Base-by-base conservation (phyloP, 2,113 vertebrate genomes). In the Scophthalmus maximus region DNA sequence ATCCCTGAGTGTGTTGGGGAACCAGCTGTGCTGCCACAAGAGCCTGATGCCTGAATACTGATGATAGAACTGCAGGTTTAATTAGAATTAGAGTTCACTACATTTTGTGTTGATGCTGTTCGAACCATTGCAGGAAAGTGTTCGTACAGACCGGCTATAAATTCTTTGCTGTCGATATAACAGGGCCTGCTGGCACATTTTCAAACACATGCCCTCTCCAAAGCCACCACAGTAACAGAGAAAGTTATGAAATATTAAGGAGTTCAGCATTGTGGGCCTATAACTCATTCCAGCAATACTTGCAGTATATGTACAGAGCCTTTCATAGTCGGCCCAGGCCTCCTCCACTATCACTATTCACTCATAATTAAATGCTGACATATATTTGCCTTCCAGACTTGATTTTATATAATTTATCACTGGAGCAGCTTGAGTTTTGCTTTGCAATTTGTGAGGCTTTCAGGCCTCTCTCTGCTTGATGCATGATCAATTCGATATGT, bases 301-400 rank as follows among this genome's bases (percentile, higher is more conserved):
- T 25, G 4, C 52, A 74, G 80, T 87, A 84, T 89, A 76, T 84
- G 58, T 83, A 57, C 73, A 65, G 73, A 83, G 73, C 50, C 53
- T 89, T 89, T 87, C 74, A 89, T 91, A 88, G 92, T 89, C 72
- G 59, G 83, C 78, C 75, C 34, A 52, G 56, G 76, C 61, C 75
- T 83, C 86, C 73, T 62, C 46, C 47, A 66, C 84, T 84, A 83
- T 93, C 83, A n/a, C n/a, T n/a, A n/a, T 79, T 77, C 79, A 75
- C 79, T 80, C 60, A 81, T 92, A 93, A 94, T 92, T 92, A 93
- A 94, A 90, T 88, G 85, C 88, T 64, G 89, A 90, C 86, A 90
- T 79, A 69, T 71, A 86, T 84, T 93, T 88, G 88, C 85, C 91
- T 89, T 78, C 81, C 83, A 85, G 91, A 88, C 85, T 86, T 85